Evolutionary conservation across 1,140 invertebrate species (phyloP).

Genomic region (Megalonaias nervosa): DNA sequence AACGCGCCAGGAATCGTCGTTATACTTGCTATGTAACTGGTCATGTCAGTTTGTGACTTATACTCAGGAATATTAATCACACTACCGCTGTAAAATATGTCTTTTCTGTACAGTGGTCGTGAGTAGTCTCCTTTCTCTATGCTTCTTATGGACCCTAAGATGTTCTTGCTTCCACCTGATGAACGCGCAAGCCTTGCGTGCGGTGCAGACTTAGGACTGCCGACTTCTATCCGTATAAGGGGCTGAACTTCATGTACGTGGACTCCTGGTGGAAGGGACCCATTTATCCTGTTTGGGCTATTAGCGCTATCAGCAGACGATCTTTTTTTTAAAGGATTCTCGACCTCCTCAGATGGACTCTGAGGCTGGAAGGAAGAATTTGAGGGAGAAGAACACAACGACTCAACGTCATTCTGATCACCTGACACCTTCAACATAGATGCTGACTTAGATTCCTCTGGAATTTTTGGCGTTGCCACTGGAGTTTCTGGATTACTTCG

Average conservation of each 20-base stretch:
- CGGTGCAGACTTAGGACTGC: conserved; percentile 19
- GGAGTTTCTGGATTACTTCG: conserved; percentile 33
- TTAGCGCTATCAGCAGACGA: conserved; percentile 9
- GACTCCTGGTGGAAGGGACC: conserved; percentile 28
- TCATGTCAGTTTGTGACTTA: conserved; percentile 89
- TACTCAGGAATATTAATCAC: conserved; percentile 92
- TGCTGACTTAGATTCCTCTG: conserved; percentile 5
- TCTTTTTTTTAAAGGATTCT: conserved; percentile 1
- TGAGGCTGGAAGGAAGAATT: conserved; percentile 5
- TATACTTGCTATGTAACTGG: conserved; percentile 67
- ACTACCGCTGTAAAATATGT: conserved; percentile 98
- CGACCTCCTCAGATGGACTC: conserved; percentile 7
- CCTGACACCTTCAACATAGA: conserved; percentile 11
- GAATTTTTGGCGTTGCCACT: conserved; percentile 41
- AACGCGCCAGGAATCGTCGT: conserved; percentile 64
- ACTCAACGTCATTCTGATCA: background rate
- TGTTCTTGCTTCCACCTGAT: conserved; percentile 11
- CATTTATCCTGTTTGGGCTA: conserved; percentile 1
- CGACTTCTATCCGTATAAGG: conserved; percentile 74
- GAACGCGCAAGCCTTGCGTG: conserved; percentile 19
- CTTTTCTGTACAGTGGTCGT: conserved; percentile 93
- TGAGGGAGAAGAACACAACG: conserved; percentile 8
- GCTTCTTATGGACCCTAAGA: conserved; percentile 29
- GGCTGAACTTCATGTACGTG: conserved; percentile 70
- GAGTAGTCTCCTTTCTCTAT: conserved; percentile 76